A percentile compares a stretch with the other conserved stretches of the same genome.
Evolutionary conservation across 2,797 vertebrate genomes (phyloP).

Genomic region (Sebastiscus albofasciatus): DNA sequence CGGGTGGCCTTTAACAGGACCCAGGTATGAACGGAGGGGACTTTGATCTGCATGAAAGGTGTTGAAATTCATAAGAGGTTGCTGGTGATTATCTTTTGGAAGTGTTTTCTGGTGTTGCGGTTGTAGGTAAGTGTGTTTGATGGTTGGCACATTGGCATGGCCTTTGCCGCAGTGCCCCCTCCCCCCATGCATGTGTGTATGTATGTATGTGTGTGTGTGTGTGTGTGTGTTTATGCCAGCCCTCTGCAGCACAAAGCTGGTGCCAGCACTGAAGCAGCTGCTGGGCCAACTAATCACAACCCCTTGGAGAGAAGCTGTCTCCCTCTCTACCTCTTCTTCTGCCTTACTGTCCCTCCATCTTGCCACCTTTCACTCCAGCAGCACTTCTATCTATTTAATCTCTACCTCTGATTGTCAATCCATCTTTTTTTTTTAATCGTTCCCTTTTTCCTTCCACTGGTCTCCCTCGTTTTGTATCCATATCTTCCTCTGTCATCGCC

Average conservation of each 20-base stretch:
- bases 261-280: slow-evolving; percentile 81
- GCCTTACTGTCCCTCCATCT: slow-evolving; percentile 61
- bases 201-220: slow-evolving; percentile 22
- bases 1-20: slow-evolving; percentile 99
- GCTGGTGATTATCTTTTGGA: slow-evolving; percentile 26
- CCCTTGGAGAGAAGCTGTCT: slow-evolving; percentile 75
- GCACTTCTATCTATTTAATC: slow-evolving; percentile 40
- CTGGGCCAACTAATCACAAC: slow-evolving; percentile 80
- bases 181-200: slow-evolving; percentile 28
- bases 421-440: slow-evolving; percentile 26
- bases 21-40: slow-evolving; percentile 86
- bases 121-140: slow-evolving; percentile 31
- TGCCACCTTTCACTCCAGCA: slow-evolving; percentile 54
- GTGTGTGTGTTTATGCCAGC: slow-evolving; percentile 70
- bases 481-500: slow-evolving; percentile 27
- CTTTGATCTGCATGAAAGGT: not conserved
- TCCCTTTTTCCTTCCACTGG: slow-evolving; percentile 7
- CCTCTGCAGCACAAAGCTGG: slow-evolving; percentile 76
- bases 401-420: slow-evolving; percentile 36
- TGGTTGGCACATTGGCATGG: slow-evolving; percentile 69
- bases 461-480: slow-evolving; percentile 24
- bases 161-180: slow-evolving; percentile 74
- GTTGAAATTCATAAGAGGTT: slow-evolving; percentile 9
- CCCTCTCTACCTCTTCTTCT: slow-evolving; percentile 59
- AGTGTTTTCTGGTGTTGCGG: slow-evolving; percentile 16